A percentile compares a stretch with the other conserved stretches of the same genome.
Evolutionary conservation across 2,888 invertebrate genomes (phyloP).

Genomic region (Mesorhabditis spiculigera): DNA sequence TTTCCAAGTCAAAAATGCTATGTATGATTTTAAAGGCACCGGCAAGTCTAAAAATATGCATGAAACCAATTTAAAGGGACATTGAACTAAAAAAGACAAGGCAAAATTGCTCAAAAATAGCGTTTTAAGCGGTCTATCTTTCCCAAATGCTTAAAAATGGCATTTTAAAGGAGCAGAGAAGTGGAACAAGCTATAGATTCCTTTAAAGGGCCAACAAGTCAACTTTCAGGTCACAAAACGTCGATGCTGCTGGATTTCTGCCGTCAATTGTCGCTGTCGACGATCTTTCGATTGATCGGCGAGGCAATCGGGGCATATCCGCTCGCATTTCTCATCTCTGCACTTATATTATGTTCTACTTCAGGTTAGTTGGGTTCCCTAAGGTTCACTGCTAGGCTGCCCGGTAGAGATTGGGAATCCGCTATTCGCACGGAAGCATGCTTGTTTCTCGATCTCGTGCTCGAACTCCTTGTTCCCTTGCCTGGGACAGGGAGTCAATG

Average conservation of each 20-base stretch:
- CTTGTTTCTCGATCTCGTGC: neutral
- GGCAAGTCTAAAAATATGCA: no score
- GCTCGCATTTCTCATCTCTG: constrained; percentile 32
- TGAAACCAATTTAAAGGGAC: no score
- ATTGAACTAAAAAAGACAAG: no score
- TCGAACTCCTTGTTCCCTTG: neutral
- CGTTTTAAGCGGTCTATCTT: no score
- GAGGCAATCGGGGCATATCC: constrained; percentile 16
- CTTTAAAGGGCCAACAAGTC: neutral
- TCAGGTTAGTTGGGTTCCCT: constrained; percentile 13
- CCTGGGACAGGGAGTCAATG: neutral
- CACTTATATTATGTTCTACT: constrained; percentile 26
- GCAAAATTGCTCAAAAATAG: no score
- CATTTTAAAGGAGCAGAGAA: no score
- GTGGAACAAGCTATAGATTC: no score
- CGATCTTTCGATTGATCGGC: neutral
- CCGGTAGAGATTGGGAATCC: neutral
- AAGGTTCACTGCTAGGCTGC: neutral
- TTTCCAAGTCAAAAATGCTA: no score
- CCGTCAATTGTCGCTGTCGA: neutral
- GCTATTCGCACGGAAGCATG: neutral
- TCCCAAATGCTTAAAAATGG: no score
- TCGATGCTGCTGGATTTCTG: neutral
- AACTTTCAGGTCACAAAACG: constrained; percentile 1
- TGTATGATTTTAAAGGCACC: no score